phyloP scores from a whole-genome alignment of 2,113 vertebrate species.

The Mellivora capensis region DNA sequence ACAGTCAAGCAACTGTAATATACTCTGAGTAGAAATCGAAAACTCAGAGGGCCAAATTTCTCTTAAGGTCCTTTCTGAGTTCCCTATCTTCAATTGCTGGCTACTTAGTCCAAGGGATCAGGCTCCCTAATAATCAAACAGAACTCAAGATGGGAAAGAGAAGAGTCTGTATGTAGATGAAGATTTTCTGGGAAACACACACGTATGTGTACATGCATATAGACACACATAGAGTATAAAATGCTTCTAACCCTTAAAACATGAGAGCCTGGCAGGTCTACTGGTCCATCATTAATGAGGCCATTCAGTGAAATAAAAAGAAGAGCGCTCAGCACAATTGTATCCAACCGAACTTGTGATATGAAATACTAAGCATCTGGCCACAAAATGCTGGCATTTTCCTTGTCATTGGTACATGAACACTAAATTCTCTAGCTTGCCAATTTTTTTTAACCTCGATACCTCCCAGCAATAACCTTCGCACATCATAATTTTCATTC shows the following conservation, averaged over 20 bases:
- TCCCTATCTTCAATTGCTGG: neutral
- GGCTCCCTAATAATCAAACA: neutral
- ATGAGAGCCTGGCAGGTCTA: neutral
- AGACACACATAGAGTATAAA: neutral
- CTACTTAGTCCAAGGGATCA: neutral
- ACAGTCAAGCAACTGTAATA: neutral
- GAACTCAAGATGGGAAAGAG: neutral
- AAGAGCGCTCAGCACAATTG: neutral
- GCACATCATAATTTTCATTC: conserved; percentile 7
- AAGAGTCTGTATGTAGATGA: neutral
- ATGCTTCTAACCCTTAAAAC: neutral
- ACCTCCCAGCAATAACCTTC: conserved; percentile 12
- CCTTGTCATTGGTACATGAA: neutral
- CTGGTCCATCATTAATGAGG: neutral
- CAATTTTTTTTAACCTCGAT: conserved; percentile 5
- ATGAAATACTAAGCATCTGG: neutral
- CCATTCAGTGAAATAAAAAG: neutral
- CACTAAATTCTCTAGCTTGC: neutral
- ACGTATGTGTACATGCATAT: neutral
- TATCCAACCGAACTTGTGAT: neutral
- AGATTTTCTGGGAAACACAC: neutral
- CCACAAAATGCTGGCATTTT: neutral
- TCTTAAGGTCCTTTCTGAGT: neutral
- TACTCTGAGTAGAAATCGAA: neutral
- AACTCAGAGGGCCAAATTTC: neutral